Evolutionary conservation across 2,113 vertebrate genomes (phyloP), one percentile per base, ranked within the genome.

Genomic region (Caranx melampygus): DNA sequence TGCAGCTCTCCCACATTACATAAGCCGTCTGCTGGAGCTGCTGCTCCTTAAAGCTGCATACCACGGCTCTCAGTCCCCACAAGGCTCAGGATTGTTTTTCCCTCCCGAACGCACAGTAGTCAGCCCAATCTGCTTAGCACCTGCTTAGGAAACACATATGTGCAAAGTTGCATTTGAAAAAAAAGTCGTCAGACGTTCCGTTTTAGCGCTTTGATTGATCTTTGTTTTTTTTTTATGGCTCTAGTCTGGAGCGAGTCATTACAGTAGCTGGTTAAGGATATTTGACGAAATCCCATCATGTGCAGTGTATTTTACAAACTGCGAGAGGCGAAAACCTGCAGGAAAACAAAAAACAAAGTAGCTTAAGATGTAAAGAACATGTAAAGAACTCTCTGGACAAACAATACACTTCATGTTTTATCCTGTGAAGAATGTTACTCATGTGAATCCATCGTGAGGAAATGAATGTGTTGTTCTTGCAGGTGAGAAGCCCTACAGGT

Each of bases 401-500:
- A 20, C 6, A 18, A 47, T 49, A 10, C 10, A 14, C 16, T 42
- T 34, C 49, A 6, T 62, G 42, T 11, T 63, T 42, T 4, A 18
- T 49, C 45, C 45, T n/a, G n/a, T 4, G 35, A 10, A 8, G 0
- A n/a, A 26, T 62, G 14, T 45, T 68, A 20, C 69, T 12, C 2
- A 3, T 16, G 21, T 16, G 4, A 1, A 51, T 10, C 20, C 2
- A 0, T n/a, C 26, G 26, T 26, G 26, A 26, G 26, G 26, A 26
- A 26, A 26, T 26, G 26, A 26, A 26, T 6, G 1, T 35, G 16
- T 1, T 26, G 4, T 47, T n/a, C 57, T 69, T 20, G 6, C 94
- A 99, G 98, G 97, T 94, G 98, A 99, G 94, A 99, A 99, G 95
- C 98, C 98, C 90, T 99, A 99, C 96, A 96, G 97, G 95, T 99